These are phyloP conservation scores for Plumapathes pennacea DNA, from an alignment of 92 coral and sea anemone genomes.

Conservation along the genomic window DNA sequence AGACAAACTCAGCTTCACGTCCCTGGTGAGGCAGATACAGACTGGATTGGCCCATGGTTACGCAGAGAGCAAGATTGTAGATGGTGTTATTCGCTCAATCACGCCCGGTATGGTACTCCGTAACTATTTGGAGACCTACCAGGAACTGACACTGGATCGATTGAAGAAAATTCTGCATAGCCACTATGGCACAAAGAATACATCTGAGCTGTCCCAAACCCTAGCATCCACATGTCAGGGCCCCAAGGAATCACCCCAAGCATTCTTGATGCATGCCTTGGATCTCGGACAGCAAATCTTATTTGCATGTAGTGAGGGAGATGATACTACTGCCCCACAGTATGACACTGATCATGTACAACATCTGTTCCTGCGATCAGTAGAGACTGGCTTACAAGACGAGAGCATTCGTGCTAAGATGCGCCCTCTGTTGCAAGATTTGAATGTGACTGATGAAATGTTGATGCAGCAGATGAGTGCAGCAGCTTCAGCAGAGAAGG, in stretches of 20 bases:
- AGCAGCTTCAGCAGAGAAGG: conserved; percentile 63
- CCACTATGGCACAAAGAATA: conserved; percentile 46
- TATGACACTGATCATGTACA: conserved; percentile 40
- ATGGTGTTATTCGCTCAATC: conserved; percentile 52
- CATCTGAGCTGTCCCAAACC: conserved; percentile 46
- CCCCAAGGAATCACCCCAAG: conserved; percentile 57
- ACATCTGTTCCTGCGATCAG: conserved; percentile 36
- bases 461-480: conserved; percentile 31
- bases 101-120: conserved; percentile 49
- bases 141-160: conserved; percentile 45
- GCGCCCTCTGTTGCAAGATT: conserved; percentile 47
- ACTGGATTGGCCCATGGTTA: conserved; percentile 27
- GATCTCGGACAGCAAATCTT: conserved; percentile 53
- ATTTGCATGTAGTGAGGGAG: conserved; percentile 35
- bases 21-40: conserved; percentile 53
- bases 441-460: conserved; percentile 34
- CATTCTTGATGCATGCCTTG: conserved; percentile 58
- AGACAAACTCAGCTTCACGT: conserved; percentile 55
- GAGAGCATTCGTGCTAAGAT: conserved; percentile 52
- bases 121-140: conserved; percentile 44
- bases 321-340: conserved; percentile 18
- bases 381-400: conserved; percentile 63
- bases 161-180: conserved; percentile 50
- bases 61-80: conserved; percentile 37
- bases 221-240: conserved; percentile 45